Evolutionary conservation across 1,140 invertebrate genomes (phyloP).

Genomic region (Plutomurus gul): DNA sequence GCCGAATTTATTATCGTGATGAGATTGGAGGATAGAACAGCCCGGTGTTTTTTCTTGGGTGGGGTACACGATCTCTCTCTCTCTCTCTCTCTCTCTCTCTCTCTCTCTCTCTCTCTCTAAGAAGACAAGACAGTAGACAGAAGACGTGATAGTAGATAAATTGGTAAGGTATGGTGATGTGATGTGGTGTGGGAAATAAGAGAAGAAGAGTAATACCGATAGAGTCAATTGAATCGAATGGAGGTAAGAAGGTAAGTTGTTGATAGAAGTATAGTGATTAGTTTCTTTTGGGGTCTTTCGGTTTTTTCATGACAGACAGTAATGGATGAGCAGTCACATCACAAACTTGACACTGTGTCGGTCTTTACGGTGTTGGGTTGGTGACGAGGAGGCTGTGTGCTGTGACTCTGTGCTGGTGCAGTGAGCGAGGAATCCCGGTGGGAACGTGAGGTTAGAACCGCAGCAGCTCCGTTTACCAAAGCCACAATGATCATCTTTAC

Average conservation of each 20-base stretch:
- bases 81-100: no score
- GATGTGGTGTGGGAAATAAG: no score
- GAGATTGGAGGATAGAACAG: no score
- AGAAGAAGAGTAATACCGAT: background rate
- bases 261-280: constrained; percentile 9
- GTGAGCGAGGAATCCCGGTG: background rate
- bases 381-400: constrained; percentile 25
- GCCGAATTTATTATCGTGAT: no score
- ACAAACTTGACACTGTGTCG: constrained; percentile 9
- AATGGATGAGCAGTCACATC: constrained; percentile 26
- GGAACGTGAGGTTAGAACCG: constrained; percentile 8
- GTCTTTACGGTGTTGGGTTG: constrained; percentile 24
- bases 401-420: background rate
- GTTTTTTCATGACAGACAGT: constrained; percentile 23
- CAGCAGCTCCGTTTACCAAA: constrained; percentile 11
- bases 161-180: no score
- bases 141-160: no score
- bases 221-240: constrained; percentile 18
- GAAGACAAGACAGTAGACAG: no score
- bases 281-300: constrained; percentile 23
- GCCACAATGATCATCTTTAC: constrained; percentile 33
- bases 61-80: no score
- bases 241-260: background rate
- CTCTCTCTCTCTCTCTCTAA: no score
- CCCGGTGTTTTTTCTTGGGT: no score